Conservation (phyloP, 2,113 vertebrate species). For the Petrocephalus zakoni region DNA sequence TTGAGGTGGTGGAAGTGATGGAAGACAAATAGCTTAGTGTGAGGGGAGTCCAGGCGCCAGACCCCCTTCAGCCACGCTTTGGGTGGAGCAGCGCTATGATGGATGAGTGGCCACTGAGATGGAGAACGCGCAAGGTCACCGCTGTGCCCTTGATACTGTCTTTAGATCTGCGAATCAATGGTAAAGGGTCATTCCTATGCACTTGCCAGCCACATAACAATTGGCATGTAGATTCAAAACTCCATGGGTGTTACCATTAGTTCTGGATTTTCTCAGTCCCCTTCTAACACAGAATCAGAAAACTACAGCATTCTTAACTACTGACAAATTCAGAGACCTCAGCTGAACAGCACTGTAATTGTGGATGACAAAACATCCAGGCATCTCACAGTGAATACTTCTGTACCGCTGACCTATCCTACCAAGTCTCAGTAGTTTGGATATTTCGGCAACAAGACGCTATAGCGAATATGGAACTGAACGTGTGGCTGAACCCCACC, state of each 20-base stretch:
- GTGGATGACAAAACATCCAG: not conserved
- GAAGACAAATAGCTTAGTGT: conserved; percentile 19
- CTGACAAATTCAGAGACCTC: not conserved
- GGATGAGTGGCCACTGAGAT: not conserved
- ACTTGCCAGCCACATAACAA: conserved; percentile 33
- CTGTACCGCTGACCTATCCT: not conserved
- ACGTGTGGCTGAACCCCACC: not conserved
- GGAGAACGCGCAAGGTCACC: conserved; percentile 8
- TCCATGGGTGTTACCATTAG: not conserved
- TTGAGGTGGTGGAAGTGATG: not conserved
- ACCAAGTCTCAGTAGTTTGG: not conserved
- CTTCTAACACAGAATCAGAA: not conserved
- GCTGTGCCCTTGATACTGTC: conserved; percentile 18
- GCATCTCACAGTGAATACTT: not conserved
- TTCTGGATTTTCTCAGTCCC: not conserved
- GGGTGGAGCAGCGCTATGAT: not conserved
- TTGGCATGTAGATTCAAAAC: not conserved
- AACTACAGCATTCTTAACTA: not conserved
- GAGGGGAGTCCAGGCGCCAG: not conserved
- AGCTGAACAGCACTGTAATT: not conserved
- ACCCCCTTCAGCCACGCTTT: not conserved
- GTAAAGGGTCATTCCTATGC: conserved; percentile 36
- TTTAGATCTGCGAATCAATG: conserved; percentile 20
- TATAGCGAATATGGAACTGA: not conserved
- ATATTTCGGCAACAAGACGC: not conserved